phyloP scores from a whole-genome alignment of 2,888 invertebrate genomes.

The Bruchidius siliquastri region DNA sequence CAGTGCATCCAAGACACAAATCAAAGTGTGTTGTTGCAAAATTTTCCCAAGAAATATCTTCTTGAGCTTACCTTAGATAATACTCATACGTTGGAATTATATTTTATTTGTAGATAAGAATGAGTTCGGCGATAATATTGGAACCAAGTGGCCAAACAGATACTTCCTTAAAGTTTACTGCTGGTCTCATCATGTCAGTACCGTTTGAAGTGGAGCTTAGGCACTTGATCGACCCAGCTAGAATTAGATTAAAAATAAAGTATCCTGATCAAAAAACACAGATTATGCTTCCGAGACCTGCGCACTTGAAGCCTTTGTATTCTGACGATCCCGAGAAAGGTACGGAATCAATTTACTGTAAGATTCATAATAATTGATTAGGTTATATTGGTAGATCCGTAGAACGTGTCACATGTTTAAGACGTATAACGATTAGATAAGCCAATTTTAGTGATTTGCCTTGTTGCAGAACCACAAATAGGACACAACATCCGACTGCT shows the following conservation, averaged over 20 bases:
- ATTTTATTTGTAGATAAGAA: constrained; percentile 56
- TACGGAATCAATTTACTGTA: constrained; percentile 10
- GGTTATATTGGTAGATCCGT: not conserved
- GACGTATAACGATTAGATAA: too few relatives aligned
- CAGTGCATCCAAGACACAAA: too few relatives aligned
- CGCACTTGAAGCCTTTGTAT: constrained; percentile 70
- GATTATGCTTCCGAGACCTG: constrained; percentile 71
- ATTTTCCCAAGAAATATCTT: not conserved
- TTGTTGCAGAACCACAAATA: constrained; percentile 50
- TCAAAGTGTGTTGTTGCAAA: too few relatives aligned
- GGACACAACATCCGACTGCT: constrained; percentile 65
- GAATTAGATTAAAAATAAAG: constrained; percentile 77
- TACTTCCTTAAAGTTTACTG: constrained; percentile 82
- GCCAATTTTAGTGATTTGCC: not conserved
- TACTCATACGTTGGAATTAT: too few relatives aligned
- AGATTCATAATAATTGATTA: too few relatives aligned
- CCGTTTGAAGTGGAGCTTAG: constrained; percentile 82
- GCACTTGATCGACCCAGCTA: constrained; percentile 68
- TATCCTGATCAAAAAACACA: constrained; percentile 91
- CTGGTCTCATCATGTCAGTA: constrained; percentile 83
- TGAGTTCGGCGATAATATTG: constrained; percentile 75
- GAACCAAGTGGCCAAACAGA: constrained; percentile 81
- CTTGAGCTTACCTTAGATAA: not conserved
- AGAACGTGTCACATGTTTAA: not conserved
- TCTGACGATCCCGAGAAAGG: constrained; percentile 48